Percentiles rank a stretch among this genome's conserved stretches.
Conservation (phyloP, 2,113 vertebrate species). For the Percina caprodes region DNA sequence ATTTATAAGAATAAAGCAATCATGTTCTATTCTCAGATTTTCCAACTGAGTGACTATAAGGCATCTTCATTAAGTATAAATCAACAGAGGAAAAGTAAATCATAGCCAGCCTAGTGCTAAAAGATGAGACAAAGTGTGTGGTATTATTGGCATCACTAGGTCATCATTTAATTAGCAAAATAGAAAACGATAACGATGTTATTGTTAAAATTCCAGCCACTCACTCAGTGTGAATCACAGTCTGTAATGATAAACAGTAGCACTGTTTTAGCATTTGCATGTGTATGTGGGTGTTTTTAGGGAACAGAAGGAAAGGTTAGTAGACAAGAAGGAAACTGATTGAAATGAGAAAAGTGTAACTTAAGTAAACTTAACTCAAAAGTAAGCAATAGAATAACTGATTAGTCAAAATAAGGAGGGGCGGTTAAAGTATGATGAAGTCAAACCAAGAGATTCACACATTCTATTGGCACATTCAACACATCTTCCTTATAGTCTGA, state of each 20-base stretch:
- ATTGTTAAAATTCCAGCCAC: conserved; percentile 46
- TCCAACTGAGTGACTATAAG: neutral
- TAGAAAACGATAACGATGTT: conserved; percentile 19
- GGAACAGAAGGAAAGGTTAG: conserved; percentile 35
- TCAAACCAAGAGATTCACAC: neutral
- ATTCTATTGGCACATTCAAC: neutral
- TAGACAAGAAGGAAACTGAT: conserved; percentile 9
- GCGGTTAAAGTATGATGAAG: neutral
- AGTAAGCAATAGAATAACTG: conserved; percentile 5
- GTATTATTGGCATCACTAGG: conserved; percentile 9
- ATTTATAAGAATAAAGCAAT: neutral
- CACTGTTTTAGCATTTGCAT: conserved; percentile 43
- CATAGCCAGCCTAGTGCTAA: neutral
- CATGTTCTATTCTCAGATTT: neutral
- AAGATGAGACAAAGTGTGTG: neutral
- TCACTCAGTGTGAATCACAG: conserved; percentile 51
- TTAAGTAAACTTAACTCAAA: conserved; percentile 23
- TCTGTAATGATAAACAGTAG: conserved; percentile 34
- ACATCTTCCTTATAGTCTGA: too few relatives aligned
- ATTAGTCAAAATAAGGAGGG: neutral
- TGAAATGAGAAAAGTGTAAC: conserved; percentile 35
- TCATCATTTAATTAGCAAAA: conserved; percentile 32
- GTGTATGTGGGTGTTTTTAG: conserved; percentile 30
- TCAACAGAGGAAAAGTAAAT: neutral
- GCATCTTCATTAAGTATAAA: neutral